A percentile compares a stretch with the other conserved stretches of the same genome.
Evolutionary conservation across 64 coral and sea anemone species (phyloP).

Genomic region (Porites australiensis): DNA sequence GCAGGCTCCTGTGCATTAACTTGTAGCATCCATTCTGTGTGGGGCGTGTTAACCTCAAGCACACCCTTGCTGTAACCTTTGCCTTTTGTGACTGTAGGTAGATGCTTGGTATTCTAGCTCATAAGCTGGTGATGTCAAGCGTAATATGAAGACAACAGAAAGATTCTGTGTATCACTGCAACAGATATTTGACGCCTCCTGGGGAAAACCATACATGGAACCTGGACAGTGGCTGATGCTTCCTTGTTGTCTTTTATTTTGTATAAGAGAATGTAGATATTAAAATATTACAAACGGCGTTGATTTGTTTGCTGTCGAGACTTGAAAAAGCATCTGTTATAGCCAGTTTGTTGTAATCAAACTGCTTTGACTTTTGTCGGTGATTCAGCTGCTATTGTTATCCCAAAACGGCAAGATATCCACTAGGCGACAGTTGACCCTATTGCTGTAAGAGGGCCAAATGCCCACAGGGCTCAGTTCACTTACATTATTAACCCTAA

Average conservation of each 20-base stretch:
- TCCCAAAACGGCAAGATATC: too few relatives aligned
- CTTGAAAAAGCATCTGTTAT: too few relatives aligned
- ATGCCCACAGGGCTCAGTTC: too few relatives aligned
- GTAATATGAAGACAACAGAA: conserved; percentile 14
- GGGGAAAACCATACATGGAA: conserved; percentile 61
- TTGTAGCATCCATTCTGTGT: too few relatives aligned
- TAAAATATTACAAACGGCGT: background rate
- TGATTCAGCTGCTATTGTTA: too few relatives aligned
- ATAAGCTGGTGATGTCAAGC: conserved; percentile 54
- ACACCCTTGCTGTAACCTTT: background rate
- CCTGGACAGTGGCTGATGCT: conserved; percentile 66
- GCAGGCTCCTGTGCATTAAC: too few relatives aligned
- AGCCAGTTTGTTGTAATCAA: too few relatives aligned
- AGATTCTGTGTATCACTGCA: conserved; percentile 1
- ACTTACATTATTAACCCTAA: too few relatives aligned
- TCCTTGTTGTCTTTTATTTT: conserved; percentile 16
- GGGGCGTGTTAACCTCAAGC: too few relatives aligned
- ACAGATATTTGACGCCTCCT: conserved; percentile 56
- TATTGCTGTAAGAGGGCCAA: too few relatives aligned
- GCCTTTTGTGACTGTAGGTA: conserved; percentile 44
- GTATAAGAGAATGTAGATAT: conserved; percentile 44
- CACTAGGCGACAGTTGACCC: too few relatives aligned
- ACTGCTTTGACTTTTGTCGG: too few relatives aligned
- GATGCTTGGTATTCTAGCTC: conserved; percentile 41
- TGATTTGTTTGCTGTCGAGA: background rate